Evolutionary conservation across 2,113 vertebrate genomes (phyloP).

Genomic region (Mus musculus): DNA sequence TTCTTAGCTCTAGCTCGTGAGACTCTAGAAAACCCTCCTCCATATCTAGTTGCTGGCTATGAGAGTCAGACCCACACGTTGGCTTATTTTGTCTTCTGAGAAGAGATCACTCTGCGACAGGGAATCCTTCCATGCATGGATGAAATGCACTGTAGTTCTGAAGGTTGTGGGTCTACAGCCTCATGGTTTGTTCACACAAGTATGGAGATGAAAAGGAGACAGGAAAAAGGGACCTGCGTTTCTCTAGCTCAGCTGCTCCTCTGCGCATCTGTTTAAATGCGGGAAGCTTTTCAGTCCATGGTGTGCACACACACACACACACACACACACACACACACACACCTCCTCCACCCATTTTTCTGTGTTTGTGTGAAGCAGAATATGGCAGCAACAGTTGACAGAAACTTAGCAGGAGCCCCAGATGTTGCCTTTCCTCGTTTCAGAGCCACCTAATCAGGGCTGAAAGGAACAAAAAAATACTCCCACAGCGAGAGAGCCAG

Average conservation of each 20-base stretch:
- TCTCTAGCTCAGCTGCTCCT: background rate
- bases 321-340: no score
- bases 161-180: background rate
- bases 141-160: background rate
- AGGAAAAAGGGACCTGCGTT: background rate
- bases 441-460: background rate
- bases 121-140: background rate
- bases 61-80: background rate
- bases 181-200: background rate
- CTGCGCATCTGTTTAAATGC: background rate
- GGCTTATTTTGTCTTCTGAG: conserved; percentile 21
- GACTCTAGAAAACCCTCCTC: background rate
- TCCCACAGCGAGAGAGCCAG: background rate
- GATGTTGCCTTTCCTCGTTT: conserved; percentile 11
- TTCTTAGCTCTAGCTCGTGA: background rate
- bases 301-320: background rate
- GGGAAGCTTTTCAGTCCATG: background rate
- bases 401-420: background rate
- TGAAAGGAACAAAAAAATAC: background rate
- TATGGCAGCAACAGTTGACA: background rate
- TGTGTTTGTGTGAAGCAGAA: background rate
- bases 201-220: background rate
- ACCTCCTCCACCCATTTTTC: background rate
- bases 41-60: background rate
- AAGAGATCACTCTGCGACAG: background rate